Evolutionary conservation across 2,797 vertebrate species (phyloP).

Genomic region (Hypotaenidia philippensis): DNA sequence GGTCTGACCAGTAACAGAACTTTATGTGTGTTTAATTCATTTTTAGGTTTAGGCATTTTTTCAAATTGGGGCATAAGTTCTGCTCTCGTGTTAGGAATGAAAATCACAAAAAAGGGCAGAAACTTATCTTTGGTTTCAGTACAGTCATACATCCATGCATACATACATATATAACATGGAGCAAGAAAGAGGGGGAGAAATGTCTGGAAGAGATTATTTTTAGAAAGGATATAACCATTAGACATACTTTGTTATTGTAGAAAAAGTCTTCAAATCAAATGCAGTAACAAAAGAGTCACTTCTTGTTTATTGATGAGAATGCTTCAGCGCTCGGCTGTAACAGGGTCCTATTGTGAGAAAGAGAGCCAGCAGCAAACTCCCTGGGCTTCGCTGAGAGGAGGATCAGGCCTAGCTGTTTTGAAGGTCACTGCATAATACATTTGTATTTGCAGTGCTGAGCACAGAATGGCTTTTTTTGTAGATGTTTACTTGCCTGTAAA

Average conservation of each 20-base stretch:
- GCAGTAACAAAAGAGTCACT: constrained; percentile 34
- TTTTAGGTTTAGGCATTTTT: constrained; percentile 56
- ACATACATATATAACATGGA: not conserved
- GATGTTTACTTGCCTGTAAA: not conserved
- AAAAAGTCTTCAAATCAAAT: constrained; percentile 48
- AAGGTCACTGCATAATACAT: constrained; percentile 47
- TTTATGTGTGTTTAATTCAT: constrained; percentile 66
- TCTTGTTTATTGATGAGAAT: constrained; percentile 58
- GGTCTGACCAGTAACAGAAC: constrained; percentile 43
- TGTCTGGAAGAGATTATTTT: constrained; percentile 45
- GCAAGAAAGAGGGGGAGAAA: not conserved
- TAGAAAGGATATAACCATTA: constrained; percentile 36
- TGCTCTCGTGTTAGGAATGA: constrained; percentile 22
- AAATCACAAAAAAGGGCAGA: constrained; percentile 7
- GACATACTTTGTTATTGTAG: constrained; percentile 24
- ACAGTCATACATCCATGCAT: not conserved
- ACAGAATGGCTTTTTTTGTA: not conserved
- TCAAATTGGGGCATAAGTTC: constrained; percentile 44
- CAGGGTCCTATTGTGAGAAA: not conserved
- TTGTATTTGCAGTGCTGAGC: not conserved
- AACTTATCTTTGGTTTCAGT: constrained; percentile 26
- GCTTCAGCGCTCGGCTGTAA: not conserved
- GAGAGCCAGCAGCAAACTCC: constrained; percentile 14
- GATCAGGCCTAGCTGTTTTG: constrained; percentile 22
- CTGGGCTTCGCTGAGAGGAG: not conserved